Percentiles rank a stretch among this genome's conserved stretches.
phyloP scores from a whole-genome alignment of 2,797 vertebrate genomes.

The Eulemur rubriventer region DNA sequence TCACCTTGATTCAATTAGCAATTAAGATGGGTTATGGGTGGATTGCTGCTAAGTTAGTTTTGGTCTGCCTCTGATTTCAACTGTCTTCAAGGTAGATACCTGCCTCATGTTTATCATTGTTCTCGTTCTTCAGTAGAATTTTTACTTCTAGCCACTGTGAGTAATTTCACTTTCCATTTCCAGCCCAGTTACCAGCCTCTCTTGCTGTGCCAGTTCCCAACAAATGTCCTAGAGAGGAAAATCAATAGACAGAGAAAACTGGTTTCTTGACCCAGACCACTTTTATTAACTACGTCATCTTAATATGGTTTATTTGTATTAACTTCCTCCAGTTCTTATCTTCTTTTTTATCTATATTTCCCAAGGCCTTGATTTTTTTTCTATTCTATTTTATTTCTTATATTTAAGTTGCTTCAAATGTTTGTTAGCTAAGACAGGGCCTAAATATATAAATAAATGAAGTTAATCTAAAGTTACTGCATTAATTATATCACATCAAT shows the following conservation, averaged over 20 bases:
- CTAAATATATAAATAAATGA: conserved; percentile 26
- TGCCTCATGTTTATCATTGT: background rate
- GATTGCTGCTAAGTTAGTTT: background rate
- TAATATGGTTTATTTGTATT: background rate
- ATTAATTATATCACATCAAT: background rate
- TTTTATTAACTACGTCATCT: background rate
- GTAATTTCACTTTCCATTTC: background rate
- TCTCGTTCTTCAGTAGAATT: background rate
- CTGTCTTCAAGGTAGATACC: background rate
- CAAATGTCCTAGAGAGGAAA: background rate
- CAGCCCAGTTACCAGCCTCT: background rate
- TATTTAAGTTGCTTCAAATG: conserved; percentile 29
- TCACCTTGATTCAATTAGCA: background rate
- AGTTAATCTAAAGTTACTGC: background rate
- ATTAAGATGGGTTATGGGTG: background rate
- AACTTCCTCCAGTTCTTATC: background rate
- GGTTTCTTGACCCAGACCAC: background rate
- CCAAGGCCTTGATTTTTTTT: background rate
- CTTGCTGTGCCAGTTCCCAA: background rate
- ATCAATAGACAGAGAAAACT: background rate
- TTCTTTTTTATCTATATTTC: conserved; percentile 7
- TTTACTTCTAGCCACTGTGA: background rate
- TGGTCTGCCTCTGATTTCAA: background rate
- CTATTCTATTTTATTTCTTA: conserved; percentile 43
- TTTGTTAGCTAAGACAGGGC: background rate